A percentile compares a stretch with the other conserved stretches of the same genome.
phyloP scores from a whole-genome alignment of 2,888 invertebrate species.

The Oeneis ivallda region DNA sequence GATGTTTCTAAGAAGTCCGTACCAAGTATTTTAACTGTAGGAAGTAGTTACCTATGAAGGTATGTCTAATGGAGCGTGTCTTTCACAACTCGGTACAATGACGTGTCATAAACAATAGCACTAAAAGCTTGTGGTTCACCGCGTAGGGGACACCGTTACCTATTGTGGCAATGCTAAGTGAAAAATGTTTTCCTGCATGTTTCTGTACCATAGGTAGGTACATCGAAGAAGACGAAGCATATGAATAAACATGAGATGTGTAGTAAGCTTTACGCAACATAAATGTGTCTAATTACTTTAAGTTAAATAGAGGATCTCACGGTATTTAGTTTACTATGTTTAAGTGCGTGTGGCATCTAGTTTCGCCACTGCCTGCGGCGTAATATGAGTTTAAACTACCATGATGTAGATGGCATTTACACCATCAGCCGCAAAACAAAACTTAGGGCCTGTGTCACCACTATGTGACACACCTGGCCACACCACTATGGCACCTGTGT shows the following conservation, averaged over 20 bases:
- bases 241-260: conserved; percentile 11
- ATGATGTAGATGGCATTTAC: no score
- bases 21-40: not conserved
- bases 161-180: conserved; percentile 33
- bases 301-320: conserved; percentile 20
- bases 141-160: conserved; percentile 37
- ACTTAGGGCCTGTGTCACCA: no score
- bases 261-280: conserved; percentile 9
- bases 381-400: not conserved
- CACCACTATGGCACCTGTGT: no score
- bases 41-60: conserved; percentile 17
- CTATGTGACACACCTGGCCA: no score
- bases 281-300: conserved; percentile 14
- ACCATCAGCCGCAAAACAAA: no score
- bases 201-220: conserved; percentile 6
- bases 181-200: conserved; percentile 31
- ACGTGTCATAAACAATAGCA: conserved; percentile 36
- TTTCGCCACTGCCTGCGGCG: not conserved
- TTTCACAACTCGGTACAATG: conserved; percentile 29
- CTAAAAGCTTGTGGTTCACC: conserved; percentile 38
- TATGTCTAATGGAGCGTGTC: conserved; percentile 34
- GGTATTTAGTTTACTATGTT: conserved; percentile 15
- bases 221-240: not conserved
- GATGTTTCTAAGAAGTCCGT: conserved; percentile 4
- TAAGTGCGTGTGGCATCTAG: not conserved